Base-by-base conservation (phyloP, 2,888 invertebrate genomes). In the Flabesymbios commensalis region DNA sequence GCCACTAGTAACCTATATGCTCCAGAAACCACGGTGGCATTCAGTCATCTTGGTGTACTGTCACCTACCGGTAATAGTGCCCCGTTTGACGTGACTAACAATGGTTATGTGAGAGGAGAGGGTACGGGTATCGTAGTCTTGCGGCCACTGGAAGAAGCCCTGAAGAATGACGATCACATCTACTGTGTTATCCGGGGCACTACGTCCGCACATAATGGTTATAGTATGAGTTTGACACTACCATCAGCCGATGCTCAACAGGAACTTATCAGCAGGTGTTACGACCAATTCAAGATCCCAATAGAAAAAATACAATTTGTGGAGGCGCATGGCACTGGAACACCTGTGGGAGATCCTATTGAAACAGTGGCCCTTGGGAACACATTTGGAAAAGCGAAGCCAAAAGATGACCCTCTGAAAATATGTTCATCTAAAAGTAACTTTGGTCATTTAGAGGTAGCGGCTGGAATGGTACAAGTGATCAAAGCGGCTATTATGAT, bases 21-120 rank as follows among this genome's bases (percentile, higher is more conserved):
- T 53, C 74, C 75, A 32, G 69, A 72, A 57, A 69, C 72, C 14
- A 74, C 72, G 2, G 61, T 73, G 17, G 75, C 74, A 2, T 70
- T 78, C 63, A 57, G 63, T 26, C 53, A 53, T 14, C 71, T 73
- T 1, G 70, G 74, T 41, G 74, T 80, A 73, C 64, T 81, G 1
- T 73, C 78, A 0, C 64, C 69, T 4, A 74, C 78, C 26, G 80
- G 81, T 45, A 72, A 69, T 43, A 79, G 78, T 56, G 64, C 74
- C 19, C 72, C 76, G 14, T 82, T 82, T 61, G 80, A 80, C 58
- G 71, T 68, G 1, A 56, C 68, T 24, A 82, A 82, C 5, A 69
- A 74, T 54, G 82, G 82, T 22, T 82, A 81, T 63, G 80, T 76
- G n/a, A 64, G 80, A 52, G 74, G 76, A 3, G 82, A 82, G 57